Evolutionary conservation across 2,797 vertebrate genomes (phyloP), one percentile per base, ranked within the genome.

Genomic region (Pipistrellus pygmaeus): DNA sequence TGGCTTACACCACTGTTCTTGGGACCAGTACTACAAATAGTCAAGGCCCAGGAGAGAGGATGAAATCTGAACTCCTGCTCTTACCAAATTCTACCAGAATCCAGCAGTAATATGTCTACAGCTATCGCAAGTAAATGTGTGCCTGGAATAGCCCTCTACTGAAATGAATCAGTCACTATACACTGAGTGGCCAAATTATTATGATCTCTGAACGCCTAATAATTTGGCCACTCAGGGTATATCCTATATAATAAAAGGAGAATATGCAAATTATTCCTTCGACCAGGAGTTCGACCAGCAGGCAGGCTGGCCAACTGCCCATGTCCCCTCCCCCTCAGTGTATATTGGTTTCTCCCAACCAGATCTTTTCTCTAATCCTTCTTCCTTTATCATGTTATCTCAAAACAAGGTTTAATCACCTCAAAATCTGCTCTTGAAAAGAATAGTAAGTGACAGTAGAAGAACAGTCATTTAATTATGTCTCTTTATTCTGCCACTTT

Each of bases 361-460:
- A 62, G 80, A 68, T 44, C 35, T 66, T 80, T 88, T 77, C 51
- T 72, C 44, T 38, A 32, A 73, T 32, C 38, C 35, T 51, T 80
- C 32, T 38, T 66, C 30, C 38, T 69, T 66, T 48, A 88, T 30
- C 66, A 86, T 18, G 8, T 73, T 35, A 64, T n/a, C 44, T 76
- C 87, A 89, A 80, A 94, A 91, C n/a, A 76, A 12, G 51, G 57
- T 80, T 82, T 64, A 10, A 44, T 72, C 35, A 51, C 57, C 77
- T 75, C 48, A 66, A 78, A 87, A 72, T 20, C 3, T 32, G 30
- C 41, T 94, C 68, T 35, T 72, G 13, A 92, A 77, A 90, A 48
- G 27, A 85, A 21, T 46, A 64, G 21, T 75, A 25, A 6, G 41
- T 38, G 48, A 62, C 30, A 81, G 25, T 13, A 21, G 51, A 44